Percentiles rank a stretch among this genome's conserved stretches.
Conservation (phyloP, 1,140 invertebrate genomes). For the Planococcus citri region DNA sequence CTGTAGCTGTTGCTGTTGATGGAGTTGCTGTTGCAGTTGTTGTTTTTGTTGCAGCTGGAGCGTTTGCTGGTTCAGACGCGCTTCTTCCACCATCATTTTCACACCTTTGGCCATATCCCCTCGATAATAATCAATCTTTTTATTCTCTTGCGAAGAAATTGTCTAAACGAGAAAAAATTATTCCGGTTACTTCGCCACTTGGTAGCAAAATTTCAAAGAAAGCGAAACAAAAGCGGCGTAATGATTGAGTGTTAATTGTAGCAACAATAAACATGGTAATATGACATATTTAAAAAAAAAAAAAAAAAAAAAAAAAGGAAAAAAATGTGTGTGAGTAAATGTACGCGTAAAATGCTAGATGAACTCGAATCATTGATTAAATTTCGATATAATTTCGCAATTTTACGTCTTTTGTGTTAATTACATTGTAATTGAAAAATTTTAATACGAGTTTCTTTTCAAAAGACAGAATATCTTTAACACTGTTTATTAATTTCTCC, state of each 20-base stretch:
- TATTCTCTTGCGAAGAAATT: background rate
- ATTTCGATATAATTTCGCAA: too few species aligned
- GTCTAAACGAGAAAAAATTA: background rate
- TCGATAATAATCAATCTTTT: background rate
- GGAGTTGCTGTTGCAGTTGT: background rate
- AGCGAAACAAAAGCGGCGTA: too few species aligned
- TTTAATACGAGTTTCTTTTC: background rate
- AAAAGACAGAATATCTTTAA: background rate
- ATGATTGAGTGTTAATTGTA: too few species aligned
- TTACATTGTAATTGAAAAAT: background rate
- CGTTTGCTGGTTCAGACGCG: background rate
- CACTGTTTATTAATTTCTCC: background rate
- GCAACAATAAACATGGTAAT: too few species aligned
- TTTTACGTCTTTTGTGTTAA: background rate
- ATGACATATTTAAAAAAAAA: too few species aligned
- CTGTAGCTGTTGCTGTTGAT: conserved; percentile 6
- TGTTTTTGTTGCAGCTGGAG: background rate
- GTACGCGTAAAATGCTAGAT: too few species aligned
- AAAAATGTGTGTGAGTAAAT: too few species aligned
- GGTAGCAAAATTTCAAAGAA: too few species aligned
- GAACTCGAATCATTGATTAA: too few species aligned
- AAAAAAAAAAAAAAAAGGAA: too few species aligned
- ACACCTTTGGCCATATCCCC: background rate
- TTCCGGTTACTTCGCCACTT: background rate
- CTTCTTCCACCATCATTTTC: background rate